Evolutionary conservation across 1,140 invertebrate genomes (phyloP), one percentile per base, ranked within the genome.

Genomic region (Bradysia coprophila): DNA sequence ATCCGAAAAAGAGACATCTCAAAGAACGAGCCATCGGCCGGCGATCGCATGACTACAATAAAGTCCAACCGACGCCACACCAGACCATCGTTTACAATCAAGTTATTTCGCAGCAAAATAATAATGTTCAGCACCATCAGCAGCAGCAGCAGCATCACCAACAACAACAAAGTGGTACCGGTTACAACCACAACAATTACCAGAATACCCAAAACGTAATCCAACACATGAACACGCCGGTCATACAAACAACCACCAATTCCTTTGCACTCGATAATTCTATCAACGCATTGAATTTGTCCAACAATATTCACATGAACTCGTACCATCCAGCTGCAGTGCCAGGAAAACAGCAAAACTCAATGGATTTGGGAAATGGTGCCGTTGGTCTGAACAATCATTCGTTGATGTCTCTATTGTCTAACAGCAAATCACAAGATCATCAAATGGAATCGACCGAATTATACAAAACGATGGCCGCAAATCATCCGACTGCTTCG

Each of bases 31-130:
- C 13, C 6, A 28, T 28, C 6, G 6, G 13, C 6, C 50, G 58
- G 1, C 56, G 59, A 45, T 56, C 57, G 4, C 57, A 60, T 23
- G 60, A 61, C 43, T 61, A 61, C 43, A 57, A 61, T 48, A 61
- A 60, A 49, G 51, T 53, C 5, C 54, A 56, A 47, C 57, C 57
- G 13, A 61, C 58, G n/a, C 21, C 52, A 31, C 58, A 61, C 36
- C 58, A 61, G 49, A 60, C 57, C 1, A 54, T 43, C 15, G 45
- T 61, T 13, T 61, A 61, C 47, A 56, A 60, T 38, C 58, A 61
- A 43, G 56, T 61, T 53, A 38, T 61, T 28, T 56, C 58, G 16
- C 58, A 61, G 41, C 22, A 38, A 11, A n/a, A 23, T 58, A 54
- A 32, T 56, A 59, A 37, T 56, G 56, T 19, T 59, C 58, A 54